Percentiles rank a stretch among this genome's conserved stretches.
Conservation (phyloP, 2,797 vertebrate genomes). For the Setipinna tenuifilis region DNA sequence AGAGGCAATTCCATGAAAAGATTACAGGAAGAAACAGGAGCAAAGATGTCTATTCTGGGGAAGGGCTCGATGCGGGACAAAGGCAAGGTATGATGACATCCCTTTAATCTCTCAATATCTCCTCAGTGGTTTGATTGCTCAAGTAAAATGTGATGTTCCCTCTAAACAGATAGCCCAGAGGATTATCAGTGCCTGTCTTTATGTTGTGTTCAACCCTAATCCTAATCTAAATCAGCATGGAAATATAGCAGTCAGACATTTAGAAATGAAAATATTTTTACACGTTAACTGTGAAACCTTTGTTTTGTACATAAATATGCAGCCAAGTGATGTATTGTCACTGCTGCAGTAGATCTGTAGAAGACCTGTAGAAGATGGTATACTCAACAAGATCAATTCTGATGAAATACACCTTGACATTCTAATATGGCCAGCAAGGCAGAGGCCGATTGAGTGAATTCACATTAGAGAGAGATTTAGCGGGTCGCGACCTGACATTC, state of each 20-base stretch:
- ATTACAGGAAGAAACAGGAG: constrained; percentile 97
- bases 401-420: background rate
- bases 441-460: background rate
- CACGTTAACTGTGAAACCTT: background rate
- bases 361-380: too few relatives aligned
- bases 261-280: background rate
- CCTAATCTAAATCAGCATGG: background rate
- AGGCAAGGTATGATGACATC: constrained; percentile 84
- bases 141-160: background rate
- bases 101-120: constrained; percentile 38
- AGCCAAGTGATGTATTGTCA: background rate
- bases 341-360: background rate
- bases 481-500: constrained; percentile 7
- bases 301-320: background rate
- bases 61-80: constrained; percentile 99
- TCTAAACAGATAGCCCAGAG: background rate
- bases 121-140: constrained; percentile 7
- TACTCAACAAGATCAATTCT: background rate
- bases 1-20: constrained; percentile 99
- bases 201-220: background rate
- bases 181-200: constrained; percentile 6
- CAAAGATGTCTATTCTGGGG: constrained; percentile 99
- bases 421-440: constrained; percentile 16
- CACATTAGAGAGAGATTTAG: constrained; percentile 8
- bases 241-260: background rate